Base-by-base conservation (phyloP, 2,113 vertebrate genomes). In the Oceanodroma tethys region DNA sequence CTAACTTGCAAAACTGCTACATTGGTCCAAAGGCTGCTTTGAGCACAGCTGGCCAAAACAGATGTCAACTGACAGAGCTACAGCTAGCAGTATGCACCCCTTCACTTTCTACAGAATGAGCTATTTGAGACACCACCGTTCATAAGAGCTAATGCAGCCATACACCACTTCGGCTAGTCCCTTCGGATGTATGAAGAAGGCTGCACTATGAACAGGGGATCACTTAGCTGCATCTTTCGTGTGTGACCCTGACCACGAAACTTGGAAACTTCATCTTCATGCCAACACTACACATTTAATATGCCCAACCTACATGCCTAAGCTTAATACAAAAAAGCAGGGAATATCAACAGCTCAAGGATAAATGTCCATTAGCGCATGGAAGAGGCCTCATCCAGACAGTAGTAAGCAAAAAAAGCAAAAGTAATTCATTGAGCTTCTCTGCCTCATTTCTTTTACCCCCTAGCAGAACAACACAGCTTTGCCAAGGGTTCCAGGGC, bases 171-270 rank as follows among this genome's bases (percentile, higher is more conserved):
- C 1, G 13, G 75, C 60, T 66, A 34, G n/a, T 66, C 25, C 48
- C 38, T 32, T 47, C 0, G 1, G 42, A 62, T 0, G 2, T 15
- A 65, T 2, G 26, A 67, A 20, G 18, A 67, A 26, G 42, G 32
- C 38, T 58, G 53, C 16, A 2, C 13, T 48, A 16, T 8, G 7
- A 83, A 66, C 38, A 58, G 17, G 21, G 60, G 23, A 71, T 10
- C 56, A 66, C 12, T 55, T 23, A 34, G 47, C 25, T 74, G 32
- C 9, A 2, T 16, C 66, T n/a, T n/a, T n/a, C 45, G 36, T n/a
- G 7, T 11, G 27, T 45, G 30, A 74, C 20, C 11, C 36, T 43
- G 19, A 81, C 84, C 7, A 4, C 1, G 3, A 62, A 73, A 45
- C n/a, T 34, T 29, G 52, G 62, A 73, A 59, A 87, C 32, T 53